Conservation (phyloP, 2,888 invertebrate genomes). For the Xanthorhoe designata region DNA sequence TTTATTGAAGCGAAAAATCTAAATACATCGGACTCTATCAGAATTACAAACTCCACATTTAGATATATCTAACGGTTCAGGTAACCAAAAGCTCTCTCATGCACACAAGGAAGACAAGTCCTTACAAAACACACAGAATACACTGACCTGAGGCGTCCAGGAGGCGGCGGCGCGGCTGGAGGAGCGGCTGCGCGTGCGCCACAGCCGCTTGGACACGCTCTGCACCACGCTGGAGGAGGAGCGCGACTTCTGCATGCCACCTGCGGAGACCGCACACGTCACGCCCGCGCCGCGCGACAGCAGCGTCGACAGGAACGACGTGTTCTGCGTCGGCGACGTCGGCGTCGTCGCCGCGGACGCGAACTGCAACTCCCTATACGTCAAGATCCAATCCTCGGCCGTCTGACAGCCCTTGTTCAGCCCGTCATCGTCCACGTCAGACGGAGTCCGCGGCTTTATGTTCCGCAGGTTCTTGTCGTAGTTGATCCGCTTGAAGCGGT, state of each 20-base stretch:
- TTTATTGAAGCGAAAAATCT: neutral
- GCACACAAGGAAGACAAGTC: neutral
- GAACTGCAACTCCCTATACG: slow-evolving; percentile 72
- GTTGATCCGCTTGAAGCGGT: slow-evolving; percentile 94
- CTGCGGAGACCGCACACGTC: slow-evolving; percentile 72
- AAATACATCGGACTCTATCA: no score
- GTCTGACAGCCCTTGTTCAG: slow-evolving; percentile 92
- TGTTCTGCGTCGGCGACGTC: slow-evolving; percentile 83
- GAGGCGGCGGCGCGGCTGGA: slow-evolving; percentile 88
- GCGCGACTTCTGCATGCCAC: slow-evolving; percentile 96
- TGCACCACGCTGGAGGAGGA: slow-evolving; percentile 95
- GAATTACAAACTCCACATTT: no score
- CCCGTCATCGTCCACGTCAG: slow-evolving; percentile 92
- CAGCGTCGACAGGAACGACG: slow-evolving; percentile 74
- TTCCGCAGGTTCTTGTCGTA: slow-evolving; percentile 94
- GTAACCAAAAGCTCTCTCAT: no score
- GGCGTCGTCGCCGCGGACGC: slow-evolving; percentile 75
- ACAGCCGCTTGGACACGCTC: slow-evolving; percentile 93
- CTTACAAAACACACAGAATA: slow-evolving; percentile 37
- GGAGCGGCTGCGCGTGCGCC: slow-evolving; percentile 93
- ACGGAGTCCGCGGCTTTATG: slow-evolving; percentile 91
- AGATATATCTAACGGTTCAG: no score
- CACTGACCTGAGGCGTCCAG: slow-evolving; percentile 95
- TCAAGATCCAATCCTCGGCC: slow-evolving; percentile 90
- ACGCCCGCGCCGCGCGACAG: slow-evolving; percentile 67